These are phyloP conservation scores for Tragopan temminckii DNA, from an alignment of 2,797 vertebrate species.

Conservation along the genomic window DNA sequence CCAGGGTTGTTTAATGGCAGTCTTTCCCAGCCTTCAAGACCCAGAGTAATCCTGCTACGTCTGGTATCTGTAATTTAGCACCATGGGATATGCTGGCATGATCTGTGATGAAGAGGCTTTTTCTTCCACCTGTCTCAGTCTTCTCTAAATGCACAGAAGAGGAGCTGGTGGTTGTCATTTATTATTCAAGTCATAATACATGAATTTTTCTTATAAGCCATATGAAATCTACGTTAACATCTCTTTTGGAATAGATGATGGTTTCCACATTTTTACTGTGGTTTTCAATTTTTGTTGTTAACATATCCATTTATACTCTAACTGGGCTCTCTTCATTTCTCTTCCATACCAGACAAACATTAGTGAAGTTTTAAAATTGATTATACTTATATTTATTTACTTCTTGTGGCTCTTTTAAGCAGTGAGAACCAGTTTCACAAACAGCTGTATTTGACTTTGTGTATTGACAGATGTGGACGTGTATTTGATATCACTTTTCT, in stretches of 20 bases:
- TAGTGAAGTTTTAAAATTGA: not conserved
- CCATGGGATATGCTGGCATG: not conserved
- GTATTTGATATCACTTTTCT: not conserved
- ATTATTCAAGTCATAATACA: not conserved
- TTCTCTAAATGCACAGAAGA: not conserved
- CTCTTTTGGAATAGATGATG: not conserved
- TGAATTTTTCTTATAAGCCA: not conserved
- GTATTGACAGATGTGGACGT: not conserved
- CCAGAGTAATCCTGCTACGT: not conserved
- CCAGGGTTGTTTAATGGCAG: not conserved
- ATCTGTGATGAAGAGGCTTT: not conserved
- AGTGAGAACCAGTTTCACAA: not conserved
- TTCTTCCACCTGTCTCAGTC: not conserved
- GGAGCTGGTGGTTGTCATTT: not conserved
- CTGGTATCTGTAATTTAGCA: not conserved
- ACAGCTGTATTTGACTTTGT: not conserved
- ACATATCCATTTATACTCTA: not conserved
- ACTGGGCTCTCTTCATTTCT: not conserved
- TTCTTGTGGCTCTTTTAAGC: not conserved
- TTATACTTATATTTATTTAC: not conserved
- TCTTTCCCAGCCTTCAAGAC: not conserved
- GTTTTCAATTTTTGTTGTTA: not conserved
- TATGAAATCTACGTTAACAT: not conserved
- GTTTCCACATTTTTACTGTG: not conserved
- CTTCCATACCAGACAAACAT: not conserved